phyloP scores from a whole-genome alignment of 1,140 invertebrate genomes.

The Ceratina calcarata region DNA sequence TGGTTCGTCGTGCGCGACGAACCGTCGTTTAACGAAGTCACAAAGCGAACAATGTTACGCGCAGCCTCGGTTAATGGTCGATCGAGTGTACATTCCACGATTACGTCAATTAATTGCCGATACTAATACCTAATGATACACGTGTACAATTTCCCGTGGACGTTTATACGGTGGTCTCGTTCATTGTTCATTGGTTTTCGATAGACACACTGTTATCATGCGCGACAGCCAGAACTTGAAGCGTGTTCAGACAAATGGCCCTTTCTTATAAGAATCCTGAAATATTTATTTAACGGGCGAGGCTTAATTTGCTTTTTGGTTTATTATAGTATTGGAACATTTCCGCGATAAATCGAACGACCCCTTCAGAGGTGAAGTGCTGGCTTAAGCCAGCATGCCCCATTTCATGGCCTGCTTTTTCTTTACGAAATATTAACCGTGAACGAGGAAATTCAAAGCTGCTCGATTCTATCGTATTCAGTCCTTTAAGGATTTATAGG shows the following conservation, averaged over 20 bases:
- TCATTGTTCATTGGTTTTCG: neutral
- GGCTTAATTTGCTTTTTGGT: neutral
- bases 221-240: too few relatives aligned
- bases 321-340: slow-evolving; percentile 2
- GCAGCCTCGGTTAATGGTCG: slow-evolving; percentile 54
- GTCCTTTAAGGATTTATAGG: too few relatives aligned
- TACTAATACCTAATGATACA: slow-evolving; percentile 25
- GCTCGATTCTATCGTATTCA: too few relatives aligned
- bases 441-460: neutral
- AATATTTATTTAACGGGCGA: neutral
- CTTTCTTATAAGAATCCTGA: neutral
- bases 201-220: too few relatives aligned
- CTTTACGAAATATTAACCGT: neutral
- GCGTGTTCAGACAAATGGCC: neutral
- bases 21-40: slow-evolving; percentile 66
- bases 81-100: slow-evolving; percentile 52
- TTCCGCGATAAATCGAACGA: neutral
- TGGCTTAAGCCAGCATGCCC: neutral
- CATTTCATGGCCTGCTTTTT: neutral
- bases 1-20: slow-evolving; percentile 35
- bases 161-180: neutral
- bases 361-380: neutral
- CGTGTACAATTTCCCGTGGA: neutral
- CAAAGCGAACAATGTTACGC: slow-evolving; percentile 58
- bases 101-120: slow-evolving; percentile 46